phyloP scores from a whole-genome alignment of 2,888 invertebrate species.

The Salpingus planirostris region DNA sequence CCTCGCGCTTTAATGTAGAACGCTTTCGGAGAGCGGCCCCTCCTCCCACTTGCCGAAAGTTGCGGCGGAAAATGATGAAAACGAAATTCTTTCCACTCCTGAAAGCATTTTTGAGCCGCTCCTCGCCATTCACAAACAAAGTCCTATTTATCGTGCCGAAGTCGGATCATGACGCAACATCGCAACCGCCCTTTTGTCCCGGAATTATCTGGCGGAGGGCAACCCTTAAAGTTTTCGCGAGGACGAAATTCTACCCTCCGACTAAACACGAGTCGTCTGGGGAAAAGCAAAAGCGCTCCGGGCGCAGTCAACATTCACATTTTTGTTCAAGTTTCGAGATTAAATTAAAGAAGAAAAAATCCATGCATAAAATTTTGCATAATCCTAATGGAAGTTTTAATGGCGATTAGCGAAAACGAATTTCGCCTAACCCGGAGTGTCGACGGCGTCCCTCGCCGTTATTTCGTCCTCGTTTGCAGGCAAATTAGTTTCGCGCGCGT shows the following conservation, averaged over 20 bases:
- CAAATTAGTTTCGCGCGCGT: slow-evolving; percentile 23
- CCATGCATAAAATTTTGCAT: slow-evolving; percentile 20
- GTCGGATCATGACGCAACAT: no score
- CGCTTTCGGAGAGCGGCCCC: slow-evolving; percentile 4
- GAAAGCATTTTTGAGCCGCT: slow-evolving; percentile 22
- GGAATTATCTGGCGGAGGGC: no score
- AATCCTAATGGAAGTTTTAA: slow-evolving; percentile 22
- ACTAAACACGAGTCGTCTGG: no score
- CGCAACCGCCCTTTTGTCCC: no score
- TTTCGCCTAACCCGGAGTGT: slow-evolving; percentile 16
- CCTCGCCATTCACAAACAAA: slow-evolving; percentile 18
- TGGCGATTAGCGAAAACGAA: slow-evolving; percentile 19
- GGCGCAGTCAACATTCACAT: slow-evolving; percentile 1
- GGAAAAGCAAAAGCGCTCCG: no score
- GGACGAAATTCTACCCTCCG: no score
- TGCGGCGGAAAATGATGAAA: slow-evolving; percentile 29
- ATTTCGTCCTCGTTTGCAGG: slow-evolving; percentile 23
- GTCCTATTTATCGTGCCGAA: no score
- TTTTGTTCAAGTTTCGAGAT: no score
- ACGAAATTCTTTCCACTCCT: slow-evolving; percentile 32
- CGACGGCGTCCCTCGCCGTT: slow-evolving; percentile 20
- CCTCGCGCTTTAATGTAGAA: slow-evolving; percentile 6
- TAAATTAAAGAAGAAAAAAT: no score
- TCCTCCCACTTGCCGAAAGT: slow-evolving; percentile 18
- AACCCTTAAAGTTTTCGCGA: no score